Evolutionary conservation across 2,113 vertebrate genomes (phyloP), one percentile per base, ranked within the genome.

Genomic region (Nothobranchius furzeri): DNA sequence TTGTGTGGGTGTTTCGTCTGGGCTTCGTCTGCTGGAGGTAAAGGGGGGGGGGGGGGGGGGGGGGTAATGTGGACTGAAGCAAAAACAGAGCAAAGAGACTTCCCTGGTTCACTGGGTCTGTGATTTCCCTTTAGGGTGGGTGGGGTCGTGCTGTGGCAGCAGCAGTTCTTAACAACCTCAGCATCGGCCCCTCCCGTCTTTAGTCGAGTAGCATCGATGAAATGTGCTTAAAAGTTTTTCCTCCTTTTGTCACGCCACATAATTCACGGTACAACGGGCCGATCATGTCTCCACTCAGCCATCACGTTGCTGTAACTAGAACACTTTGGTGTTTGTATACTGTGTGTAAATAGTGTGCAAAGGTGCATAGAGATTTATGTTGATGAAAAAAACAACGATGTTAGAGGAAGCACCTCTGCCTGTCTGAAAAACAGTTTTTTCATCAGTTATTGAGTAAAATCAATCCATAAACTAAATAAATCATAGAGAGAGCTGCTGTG

Each of bases 121-220:
- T 87, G 84, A 89, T 89, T 91, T 91, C 88, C 89, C 85, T 76
- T 72, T 76, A 63, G 82, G 82, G 70, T 73, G 69, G 71, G 71
- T 68, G 82, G 83, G 77, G 72, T 73, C 68, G 65, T 56, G 53
- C 71, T 68, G 49, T 73, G 78, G 73, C 81, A 64, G 76, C 52
- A 52, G 60, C 65, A 81, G 68, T 68, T 77, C 76, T 55, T 83
- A 88, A 89, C 83, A 87, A 82, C 79, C 75, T 77, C 53, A 15
- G 79, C 64, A 70, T 70, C 62, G 58, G 51, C 65, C 49, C 77
- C 47, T 13, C 55, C 70, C 45, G 17, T 37, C 47, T 48, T 8
- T 15, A 36, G 35, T 59, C 17, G 65, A 64, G 65, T 82, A 77
- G 73, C 75, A 71, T 65, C 5, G 24, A 65, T 52, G 47, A 70